Evolutionary conservation across 2,113 vertebrate genomes (phyloP).

Genomic region (Carlito syrichta): DNA sequence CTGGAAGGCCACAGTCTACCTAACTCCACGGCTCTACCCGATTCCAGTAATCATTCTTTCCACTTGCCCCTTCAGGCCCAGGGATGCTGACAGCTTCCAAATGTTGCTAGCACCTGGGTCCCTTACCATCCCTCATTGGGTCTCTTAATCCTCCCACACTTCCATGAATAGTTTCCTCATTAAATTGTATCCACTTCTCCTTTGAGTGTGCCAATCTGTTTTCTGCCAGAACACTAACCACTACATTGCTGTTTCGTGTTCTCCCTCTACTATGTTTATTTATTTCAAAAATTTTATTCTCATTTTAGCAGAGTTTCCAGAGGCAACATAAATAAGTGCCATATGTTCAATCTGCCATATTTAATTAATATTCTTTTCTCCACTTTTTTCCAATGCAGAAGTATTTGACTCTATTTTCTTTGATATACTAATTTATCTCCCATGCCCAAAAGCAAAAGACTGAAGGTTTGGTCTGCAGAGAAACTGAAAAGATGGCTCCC

Average conservation of each 20-base stretch:
- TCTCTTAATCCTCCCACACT: background rate
- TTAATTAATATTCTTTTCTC: constrained; percentile 23
- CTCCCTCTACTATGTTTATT: constrained; percentile 26
- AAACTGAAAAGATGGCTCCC: background rate
- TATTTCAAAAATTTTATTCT: constrained; percentile 39
- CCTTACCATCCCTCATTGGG: background rate
- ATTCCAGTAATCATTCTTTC: background rate
- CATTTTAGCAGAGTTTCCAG: constrained; percentile 49
- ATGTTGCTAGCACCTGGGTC: background rate
- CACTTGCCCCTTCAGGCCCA: background rate
- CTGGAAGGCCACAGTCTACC: background rate
- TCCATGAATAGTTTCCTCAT: constrained; percentile 2
- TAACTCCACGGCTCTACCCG: background rate
- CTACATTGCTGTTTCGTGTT: background rate
- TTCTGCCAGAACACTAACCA: constrained; percentile 28
- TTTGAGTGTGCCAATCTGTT: background rate
- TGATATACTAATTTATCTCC: background rate
- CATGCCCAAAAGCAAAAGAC: background rate
- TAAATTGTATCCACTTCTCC: background rate
- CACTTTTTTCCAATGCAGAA: background rate
- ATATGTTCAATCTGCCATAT: constrained; percentile 36
- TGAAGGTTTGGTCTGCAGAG: background rate
- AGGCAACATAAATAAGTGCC: constrained; percentile 29
- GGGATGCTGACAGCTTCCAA: background rate
- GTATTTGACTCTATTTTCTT: constrained; percentile 10